Evolutionary conservation across 2,888 invertebrate genomes (phyloP), one percentile per base, ranked within the genome.

Genomic region (Platynereis dumerilii): DNA sequence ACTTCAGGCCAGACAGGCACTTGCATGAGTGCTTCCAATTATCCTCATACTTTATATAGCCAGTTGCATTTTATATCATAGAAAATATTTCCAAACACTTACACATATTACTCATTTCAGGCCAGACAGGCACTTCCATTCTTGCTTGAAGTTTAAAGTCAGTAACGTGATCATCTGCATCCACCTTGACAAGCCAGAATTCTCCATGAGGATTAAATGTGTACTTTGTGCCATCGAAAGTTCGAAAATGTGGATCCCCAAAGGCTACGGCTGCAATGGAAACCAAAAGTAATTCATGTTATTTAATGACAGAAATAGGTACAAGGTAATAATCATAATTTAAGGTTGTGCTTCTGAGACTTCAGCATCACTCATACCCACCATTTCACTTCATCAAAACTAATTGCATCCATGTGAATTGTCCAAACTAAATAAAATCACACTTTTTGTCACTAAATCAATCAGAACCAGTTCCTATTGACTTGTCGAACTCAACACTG

Each of bases 161-260:
- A 42, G 60, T 7, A 24, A 15, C 10, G 1, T 26, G 17, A 2
- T 22, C 12, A 1, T 15, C 2, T 10, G 27, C 29, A 26, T 55
- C 2, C 2, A 60, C 48, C 27, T 45, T 45, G 2, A 67, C 24
- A 27, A 67, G 29, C 64, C 65, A 65, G 58, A 45, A 65, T 28
- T 67, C 67, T 55, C 64, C 64, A 20, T 53, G 64, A 1, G 64
- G 64, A 48, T 67, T 67, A 45, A 67, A 67, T 1, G 58, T 64
- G 61, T 65, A 67, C 24, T 55, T 28, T 3, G 42, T 39, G 2
- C 67, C 67, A 28, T 67, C 67, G 42, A 58, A 65, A 15, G 67
- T 67, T n/a, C 22, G 20, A 29, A 63, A 67, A 48, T 67, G 67
- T 1, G 67, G 67, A 48, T 67, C 67, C 1, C 67, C 67, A 39